These are phyloP conservation scores for Malurus cyaneus DNA, from an alignment of 2,113 vertebrate species.

Conservation along the genomic window DNA sequence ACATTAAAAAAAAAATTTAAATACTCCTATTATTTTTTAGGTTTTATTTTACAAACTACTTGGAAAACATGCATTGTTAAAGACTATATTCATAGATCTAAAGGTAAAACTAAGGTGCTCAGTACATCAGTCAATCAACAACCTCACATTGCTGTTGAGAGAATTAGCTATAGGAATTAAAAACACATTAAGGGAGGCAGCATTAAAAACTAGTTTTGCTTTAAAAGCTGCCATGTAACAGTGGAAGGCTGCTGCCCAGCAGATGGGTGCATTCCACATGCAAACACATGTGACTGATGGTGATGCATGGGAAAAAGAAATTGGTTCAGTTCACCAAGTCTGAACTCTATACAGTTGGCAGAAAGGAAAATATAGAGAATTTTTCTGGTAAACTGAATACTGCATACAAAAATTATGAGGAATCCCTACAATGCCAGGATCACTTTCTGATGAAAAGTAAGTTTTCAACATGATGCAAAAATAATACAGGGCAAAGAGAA, in stretches of 20 bases:
- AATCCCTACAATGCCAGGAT: neutral
- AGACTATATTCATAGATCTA: neutral
- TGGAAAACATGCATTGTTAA: neutral
- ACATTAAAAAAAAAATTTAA: neutral
- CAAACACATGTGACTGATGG: neutral
- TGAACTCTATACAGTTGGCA: neutral
- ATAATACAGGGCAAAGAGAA: neutral
- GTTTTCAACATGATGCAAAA: neutral
- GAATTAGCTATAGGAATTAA: neutral
- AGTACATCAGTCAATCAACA: neutral
- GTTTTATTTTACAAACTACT: neutral
- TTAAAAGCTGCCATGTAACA: neutral
- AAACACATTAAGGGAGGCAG: neutral
- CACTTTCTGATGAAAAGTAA: neutral
- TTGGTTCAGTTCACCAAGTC: neutral
- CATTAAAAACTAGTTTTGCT: neutral
- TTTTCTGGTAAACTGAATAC: neutral
- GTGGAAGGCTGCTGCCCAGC: neutral
- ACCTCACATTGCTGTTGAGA: neutral
- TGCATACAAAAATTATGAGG: neutral
- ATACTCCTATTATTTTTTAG: neutral
- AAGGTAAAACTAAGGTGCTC: neutral
- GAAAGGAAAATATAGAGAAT: neutral
- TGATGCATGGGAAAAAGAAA: neutral
- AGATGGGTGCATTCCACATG: neutral